Percentiles rank a stretch among this genome's conserved stretches.
phyloP scores from a whole-genome alignment of 2,113 vertebrate species.

The Eonycteris spelaea region DNA sequence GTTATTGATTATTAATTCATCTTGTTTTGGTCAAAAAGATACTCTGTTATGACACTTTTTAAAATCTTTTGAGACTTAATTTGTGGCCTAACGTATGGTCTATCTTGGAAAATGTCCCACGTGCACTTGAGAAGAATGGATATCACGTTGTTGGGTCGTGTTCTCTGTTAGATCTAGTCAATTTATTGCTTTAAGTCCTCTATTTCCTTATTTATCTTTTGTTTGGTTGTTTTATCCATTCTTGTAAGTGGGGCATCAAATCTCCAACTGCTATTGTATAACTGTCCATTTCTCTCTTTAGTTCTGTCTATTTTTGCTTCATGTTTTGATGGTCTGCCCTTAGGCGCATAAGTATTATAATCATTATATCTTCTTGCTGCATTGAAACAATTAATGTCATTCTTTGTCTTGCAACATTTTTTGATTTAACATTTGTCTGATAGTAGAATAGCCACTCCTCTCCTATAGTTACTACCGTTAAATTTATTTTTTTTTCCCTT shows the following conservation, averaged over 20 bases:
- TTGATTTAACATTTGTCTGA: not conserved
- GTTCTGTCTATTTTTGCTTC: not conserved
- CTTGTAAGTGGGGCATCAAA: not conserved
- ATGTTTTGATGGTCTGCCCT: not conserved
- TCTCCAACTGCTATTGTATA: not conserved
- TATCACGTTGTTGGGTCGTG: not conserved
- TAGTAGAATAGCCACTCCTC: not conserved
- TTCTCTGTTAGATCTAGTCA: not conserved
- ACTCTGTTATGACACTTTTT: not conserved
- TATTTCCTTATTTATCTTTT: not conserved
- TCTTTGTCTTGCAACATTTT: not conserved
- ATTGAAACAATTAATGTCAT: not conserved
- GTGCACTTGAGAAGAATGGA: not conserved
- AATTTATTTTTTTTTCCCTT: not conserved
- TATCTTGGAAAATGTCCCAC: not conserved
- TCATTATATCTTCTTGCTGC: not conserved
- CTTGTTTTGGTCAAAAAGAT: not conserved
- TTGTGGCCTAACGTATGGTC: not conserved
- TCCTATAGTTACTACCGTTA: not conserved
- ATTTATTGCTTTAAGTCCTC: not conserved
- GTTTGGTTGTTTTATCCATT: not conserved
- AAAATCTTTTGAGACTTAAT: not conserved
- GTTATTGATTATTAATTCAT: not conserved
- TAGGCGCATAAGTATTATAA: not conserved
- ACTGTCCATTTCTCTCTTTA: not conserved